Base-by-base conservation (phyloP, 2,797 vertebrate genomes). In the Chelmon rostratus region DNA sequence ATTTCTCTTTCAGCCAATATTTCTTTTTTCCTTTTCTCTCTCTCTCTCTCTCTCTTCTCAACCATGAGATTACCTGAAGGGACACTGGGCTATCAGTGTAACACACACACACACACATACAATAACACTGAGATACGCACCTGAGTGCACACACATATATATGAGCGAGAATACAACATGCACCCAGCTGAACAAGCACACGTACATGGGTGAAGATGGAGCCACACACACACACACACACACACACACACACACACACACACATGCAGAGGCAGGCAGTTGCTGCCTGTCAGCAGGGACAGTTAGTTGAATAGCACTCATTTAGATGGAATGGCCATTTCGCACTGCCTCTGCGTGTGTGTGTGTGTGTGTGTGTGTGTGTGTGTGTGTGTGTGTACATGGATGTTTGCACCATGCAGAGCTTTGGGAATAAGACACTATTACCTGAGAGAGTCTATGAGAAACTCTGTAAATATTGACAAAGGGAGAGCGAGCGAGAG, bases 401-500 rank as follows among this genome's bases (percentile, higher is more conserved):
- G 57, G 7, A 8, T 77, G 78, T 23, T 42, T 72, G 68, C 74
- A 73, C 47, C 56, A 35, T 64, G 66, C 68, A 54, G 80, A 65
- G 88, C 86, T 88, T 77, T 80, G 87, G 88, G 89, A 91, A 88
- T 90, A 87, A 88, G 82, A 92, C 86, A 88, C 91, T 91, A 90
- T 93, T 90, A 90, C 91, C 86, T 89, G 88, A 63, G 83, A 84
- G 78, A 88, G 86, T 91, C 84, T 73, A 73, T 90, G 79, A 84
- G 83, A 84, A 88, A 80, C 88, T 90, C 78, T 73, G 91, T 92
- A 92, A 93, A 93, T 91, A 93, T 93, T 93, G 91, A 91, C 87
- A 67, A 79, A 84, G 71, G n/a, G 78, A 50, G 63, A 53, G 62
- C 37, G 68, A 31, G 68, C 31, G 73, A 50, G 61, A 42, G 62